Conservation (phyloP, 2,888 invertebrate species). For the Drosophila multiciliata region DNA sequence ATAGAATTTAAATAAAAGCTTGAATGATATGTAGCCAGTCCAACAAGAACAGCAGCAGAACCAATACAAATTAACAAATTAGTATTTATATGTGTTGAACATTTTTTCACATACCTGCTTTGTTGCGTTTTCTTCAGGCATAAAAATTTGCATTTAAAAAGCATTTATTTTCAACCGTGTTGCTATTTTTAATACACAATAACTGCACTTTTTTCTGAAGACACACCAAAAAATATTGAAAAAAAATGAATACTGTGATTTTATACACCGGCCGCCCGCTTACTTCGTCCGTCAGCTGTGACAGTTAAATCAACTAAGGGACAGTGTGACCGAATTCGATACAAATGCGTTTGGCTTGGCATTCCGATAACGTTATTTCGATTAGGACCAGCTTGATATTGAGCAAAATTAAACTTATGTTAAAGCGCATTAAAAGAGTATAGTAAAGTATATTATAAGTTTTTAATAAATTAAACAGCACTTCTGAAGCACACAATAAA, state of each 20-base stretch:
- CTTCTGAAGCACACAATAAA: background rate
- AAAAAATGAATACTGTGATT: slow-evolving; percentile 1
- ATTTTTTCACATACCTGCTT: slow-evolving; percentile 44
- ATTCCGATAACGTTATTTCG: background rate
- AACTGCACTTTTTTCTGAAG: slow-evolving; percentile 35
- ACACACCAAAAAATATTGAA: slow-evolving; percentile 36
- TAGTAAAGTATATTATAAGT: no score
- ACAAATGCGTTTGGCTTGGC: background rate
- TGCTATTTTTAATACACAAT: slow-evolving; percentile 55
- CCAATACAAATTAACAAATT: slow-evolving; percentile 23
- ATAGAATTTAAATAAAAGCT: slow-evolving; percentile 11
- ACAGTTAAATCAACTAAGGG: slow-evolving; percentile 40
- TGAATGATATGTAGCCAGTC: slow-evolving; percentile 1
- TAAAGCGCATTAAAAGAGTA: background rate
- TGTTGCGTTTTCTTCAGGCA: slow-evolving; percentile 1
- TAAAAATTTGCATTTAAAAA: slow-evolving; percentile 28
- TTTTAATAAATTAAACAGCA: background rate
- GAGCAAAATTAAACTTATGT: background rate
- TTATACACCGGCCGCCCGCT: slow-evolving; percentile 31
- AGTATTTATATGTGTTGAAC: slow-evolving; percentile 3
- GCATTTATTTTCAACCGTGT: slow-evolving; percentile 11
- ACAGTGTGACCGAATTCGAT: slow-evolving; percentile 38
- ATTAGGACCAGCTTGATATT: slow-evolving; percentile 2
- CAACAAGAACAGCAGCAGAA: slow-evolving; percentile 2
- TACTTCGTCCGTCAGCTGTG: slow-evolving; percentile 53